phyloP scores from a whole-genome alignment of 2,797 vertebrate genomes.

The Malacoctenus gilli region DNA sequence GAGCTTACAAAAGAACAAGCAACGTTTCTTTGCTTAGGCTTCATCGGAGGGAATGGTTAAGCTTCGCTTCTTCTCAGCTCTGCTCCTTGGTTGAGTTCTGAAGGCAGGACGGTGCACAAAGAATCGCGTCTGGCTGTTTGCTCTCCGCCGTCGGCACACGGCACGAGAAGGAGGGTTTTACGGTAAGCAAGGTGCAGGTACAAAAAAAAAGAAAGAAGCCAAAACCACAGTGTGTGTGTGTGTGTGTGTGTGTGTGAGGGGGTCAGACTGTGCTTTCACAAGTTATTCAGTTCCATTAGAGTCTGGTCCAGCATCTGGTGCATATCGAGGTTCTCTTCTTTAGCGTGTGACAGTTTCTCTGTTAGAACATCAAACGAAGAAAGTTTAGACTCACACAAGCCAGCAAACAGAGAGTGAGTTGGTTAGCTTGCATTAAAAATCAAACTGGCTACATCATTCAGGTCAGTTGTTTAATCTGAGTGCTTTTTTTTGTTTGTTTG shows the following conservation, averaged over 20 bases:
- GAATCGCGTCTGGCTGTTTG: slow-evolving; percentile 64
- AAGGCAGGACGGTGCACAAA: slow-evolving; percentile 67
- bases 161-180: slow-evolving; percentile 63
- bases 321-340: slow-evolving; percentile 99
- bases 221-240: slow-evolving; percentile 76
- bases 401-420: slow-evolving; percentile 29
- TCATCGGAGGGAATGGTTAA: slow-evolving; percentile 59
- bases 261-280: slow-evolving; percentile 89
- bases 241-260: slow-evolving; percentile 66
- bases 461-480: slow-evolving; percentile 25
- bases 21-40: slow-evolving; percentile 54
- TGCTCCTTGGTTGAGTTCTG: slow-evolving; percentile 61
- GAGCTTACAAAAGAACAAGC: slow-evolving; percentile 56
- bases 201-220: slow-evolving; percentile 77
- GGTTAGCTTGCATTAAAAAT: slow-evolving; percentile 55
- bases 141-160: slow-evolving; percentile 57
- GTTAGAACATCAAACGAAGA: slow-evolving; percentile 89
- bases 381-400: slow-evolving; percentile 72
- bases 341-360: slow-evolving; percentile 99
- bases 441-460: slow-evolving; percentile 37
- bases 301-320: slow-evolving; percentile 99
- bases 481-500: too few relatives aligned
- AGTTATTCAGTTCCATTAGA: slow-evolving; percentile 99
- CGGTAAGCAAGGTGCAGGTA: slow-evolving; percentile 87
- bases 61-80: slow-evolving; percentile 52